These are phyloP conservation scores for Schlechtendalia chinensis DNA, from an alignment of 1,140 invertebrate genomes.

Conservation along the genomic window DNA sequence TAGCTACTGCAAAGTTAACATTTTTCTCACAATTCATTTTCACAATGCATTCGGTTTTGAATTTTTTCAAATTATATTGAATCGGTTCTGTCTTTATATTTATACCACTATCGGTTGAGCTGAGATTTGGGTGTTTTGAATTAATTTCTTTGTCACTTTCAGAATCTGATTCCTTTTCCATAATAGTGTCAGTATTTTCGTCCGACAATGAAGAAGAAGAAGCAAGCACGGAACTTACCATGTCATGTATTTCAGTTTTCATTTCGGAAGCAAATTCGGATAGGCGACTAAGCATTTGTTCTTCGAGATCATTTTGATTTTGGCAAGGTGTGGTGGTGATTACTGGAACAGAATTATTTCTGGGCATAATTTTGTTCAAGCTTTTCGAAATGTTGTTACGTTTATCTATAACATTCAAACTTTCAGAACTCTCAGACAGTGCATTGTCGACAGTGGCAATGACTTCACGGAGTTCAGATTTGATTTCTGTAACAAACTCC, in stretches of 20 bases:
- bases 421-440: constrained; percentile 63
- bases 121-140: constrained; percentile 56
- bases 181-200: constrained; percentile 52
- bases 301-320: constrained; percentile 39
- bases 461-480: constrained; percentile 75
- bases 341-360: constrained; percentile 49
- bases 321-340: constrained; percentile 36
- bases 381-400: constrained; percentile 10
- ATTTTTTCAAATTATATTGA: constrained; percentile 11
- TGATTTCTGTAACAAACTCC: constrained; percentile 75
- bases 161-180: constrained; percentile 40
- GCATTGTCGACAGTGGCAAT: constrained; percentile 76
- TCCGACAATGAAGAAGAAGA: constrained; percentile 55
- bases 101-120: constrained; percentile 75
- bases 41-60: constrained; percentile 35
- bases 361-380: background rate
- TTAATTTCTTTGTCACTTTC: constrained; percentile 42
- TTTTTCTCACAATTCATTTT: constrained; percentile 36
- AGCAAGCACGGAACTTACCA: constrained; percentile 64
- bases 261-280: constrained; percentile 76
- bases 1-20: constrained; percentile 51
- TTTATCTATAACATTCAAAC: constrained; percentile 48
- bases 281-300: constrained; percentile 53
- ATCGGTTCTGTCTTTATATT: constrained; percentile 58
- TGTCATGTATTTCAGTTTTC: constrained; percentile 68